Percentiles rank a stretch among this genome's conserved stretches.
Conservation (phyloP, 35 echinoderm and acorn worm genomes). For the Apostichopus californicus region DNA sequence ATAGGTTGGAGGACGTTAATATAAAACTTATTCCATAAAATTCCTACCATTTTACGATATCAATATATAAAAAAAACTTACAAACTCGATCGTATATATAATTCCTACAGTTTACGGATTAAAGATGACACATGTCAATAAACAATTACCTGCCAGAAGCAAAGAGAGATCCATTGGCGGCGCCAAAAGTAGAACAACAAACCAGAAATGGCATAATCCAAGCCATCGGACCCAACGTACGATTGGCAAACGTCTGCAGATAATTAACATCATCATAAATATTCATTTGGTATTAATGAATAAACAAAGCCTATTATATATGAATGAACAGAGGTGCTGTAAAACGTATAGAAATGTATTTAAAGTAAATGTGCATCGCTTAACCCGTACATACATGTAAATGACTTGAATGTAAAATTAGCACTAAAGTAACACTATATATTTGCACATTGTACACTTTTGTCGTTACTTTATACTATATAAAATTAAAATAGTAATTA, state of each 20-base stretch:
- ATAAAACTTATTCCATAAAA: neutral
- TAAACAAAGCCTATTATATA: no score
- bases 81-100: neutral
- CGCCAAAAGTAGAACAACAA: conserved; percentile 72
- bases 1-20: no score
- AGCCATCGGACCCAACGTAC: conserved; percentile 59
- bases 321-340: no score
- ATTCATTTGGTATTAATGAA: neutral
- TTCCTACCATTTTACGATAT: neutral
- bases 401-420: no score
- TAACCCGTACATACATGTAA: no score
- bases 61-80: neutral
- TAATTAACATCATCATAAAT: neutral
- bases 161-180: conserved; percentile 69
- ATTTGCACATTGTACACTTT: no score
- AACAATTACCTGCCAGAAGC: conserved; percentile 75
- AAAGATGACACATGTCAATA: neutral
- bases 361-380: no score
- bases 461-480: no score
- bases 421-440: no score
- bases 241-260: conserved; percentile 71
- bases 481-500: no score
- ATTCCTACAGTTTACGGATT: neutral
- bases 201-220: conserved; percentile 82
- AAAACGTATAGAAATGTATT: no score